Base-by-base conservation (phyloP, 2,113 vertebrate genomes). In the Coreoperca whiteheadi region DNA sequence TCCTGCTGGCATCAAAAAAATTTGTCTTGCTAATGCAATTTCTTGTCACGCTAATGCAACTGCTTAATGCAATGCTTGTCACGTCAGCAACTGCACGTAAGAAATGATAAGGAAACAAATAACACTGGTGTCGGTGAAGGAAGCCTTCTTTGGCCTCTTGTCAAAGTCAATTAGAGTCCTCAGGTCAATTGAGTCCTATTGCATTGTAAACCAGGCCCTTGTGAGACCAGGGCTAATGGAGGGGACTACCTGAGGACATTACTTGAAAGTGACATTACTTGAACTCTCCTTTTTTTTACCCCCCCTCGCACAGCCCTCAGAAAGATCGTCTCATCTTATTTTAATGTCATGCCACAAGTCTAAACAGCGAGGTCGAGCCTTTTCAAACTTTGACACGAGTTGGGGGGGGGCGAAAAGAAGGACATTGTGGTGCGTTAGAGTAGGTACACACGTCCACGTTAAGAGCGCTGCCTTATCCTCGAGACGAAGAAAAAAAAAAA, bases 261-360 rank as follows among this genome's bases (percentile, higher is more conserved):
- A 97, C 98, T 97, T 97, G 96, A 97, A 97, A 97, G 95, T 96
- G 97, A 97, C 97, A 97, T 96, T 94, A 96, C 94, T 96, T 96
- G 96, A 97, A 97, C 96, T 96, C 84, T 68, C 43, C 30, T 88
- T 79, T 63, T 54, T 73, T 50, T 43, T 1, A n/a, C 96, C 37
- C 37, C 37, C 6, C 9, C 39, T 93, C 94, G 94, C 96, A 96
- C 96, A 96, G 94, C 95, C 94, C 94, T 96, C 95, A 96, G 96
- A 97, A 97, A 96, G 95, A 96, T 96, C 94, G 87, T 91, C 96
- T 97, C 96, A 94, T 95, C 97, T 96, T 96, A 97, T 96, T 96
- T 97, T 97, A 96, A 97, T 96, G 96, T 95, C 95, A 94, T 93
- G 94, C 95, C 95, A 96, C 95, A 95, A 95, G 96, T 96, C 95